These are phyloP conservation scores for Pseudococcus jackbeardsleyi DNA, from an alignment of 2,888 invertebrate species.

Conservation along the genomic window DNA sequence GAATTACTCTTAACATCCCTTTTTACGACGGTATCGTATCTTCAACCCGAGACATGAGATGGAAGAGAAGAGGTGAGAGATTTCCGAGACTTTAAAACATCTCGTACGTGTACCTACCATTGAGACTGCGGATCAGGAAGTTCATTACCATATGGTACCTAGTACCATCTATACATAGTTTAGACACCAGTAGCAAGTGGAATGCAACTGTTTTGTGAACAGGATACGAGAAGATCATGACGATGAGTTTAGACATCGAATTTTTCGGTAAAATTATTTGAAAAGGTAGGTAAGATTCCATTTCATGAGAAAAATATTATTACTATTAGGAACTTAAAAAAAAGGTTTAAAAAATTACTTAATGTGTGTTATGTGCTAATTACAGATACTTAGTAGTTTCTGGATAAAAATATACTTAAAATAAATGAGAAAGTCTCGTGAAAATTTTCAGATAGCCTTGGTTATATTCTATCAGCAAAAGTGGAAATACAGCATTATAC, in stretches of 20 bases:
- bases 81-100: constrained; percentile 13
- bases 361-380: too few relatives aligned
- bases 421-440: too few relatives aligned
- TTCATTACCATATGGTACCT: constrained; percentile 59
- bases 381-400: too few relatives aligned
- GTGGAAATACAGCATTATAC: too few relatives aligned
- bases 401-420: too few relatives aligned
- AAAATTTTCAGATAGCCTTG: too few relatives aligned
- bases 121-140: constrained; percentile 32
- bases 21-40: constrained; percentile 6
- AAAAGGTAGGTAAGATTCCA: too few relatives aligned
- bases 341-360: too few relatives aligned
- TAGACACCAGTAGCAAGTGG: constrained; percentile 57
- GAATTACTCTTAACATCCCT: constrained; percentile 44
- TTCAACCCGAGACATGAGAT: neutral
- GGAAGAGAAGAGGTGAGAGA: constrained; percentile 1
- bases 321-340: too few relatives aligned
- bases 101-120: neutral
- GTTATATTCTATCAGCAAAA: too few relatives aligned
- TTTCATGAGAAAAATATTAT: too few relatives aligned
- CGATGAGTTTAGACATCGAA: neutral
- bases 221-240: constrained; percentile 25
- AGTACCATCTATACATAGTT: neutral
- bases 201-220: constrained; percentile 48
- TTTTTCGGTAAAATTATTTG: neutral